Evolutionary conservation across 2,113 vertebrate species (phyloP).

Genomic region (Mus pahari): DNA sequence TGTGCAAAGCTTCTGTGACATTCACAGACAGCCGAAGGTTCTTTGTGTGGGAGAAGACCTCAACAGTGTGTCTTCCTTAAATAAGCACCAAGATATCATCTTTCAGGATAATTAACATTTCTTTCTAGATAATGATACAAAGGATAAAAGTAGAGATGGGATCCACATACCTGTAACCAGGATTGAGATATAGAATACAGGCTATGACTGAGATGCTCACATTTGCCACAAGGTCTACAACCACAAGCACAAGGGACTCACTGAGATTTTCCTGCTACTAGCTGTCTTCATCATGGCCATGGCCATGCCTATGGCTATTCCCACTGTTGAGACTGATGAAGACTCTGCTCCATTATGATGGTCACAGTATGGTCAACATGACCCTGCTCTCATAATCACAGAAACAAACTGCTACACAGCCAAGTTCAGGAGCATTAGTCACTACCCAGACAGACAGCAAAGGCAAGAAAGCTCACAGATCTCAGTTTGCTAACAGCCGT

Average conservation of each 20-base stretch:
- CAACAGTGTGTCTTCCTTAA: slow-evolving; percentile 87
- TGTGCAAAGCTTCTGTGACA: slow-evolving; percentile 90
- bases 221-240: slow-evolving; percentile 95
- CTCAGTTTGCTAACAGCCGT: slow-evolving; percentile 94
- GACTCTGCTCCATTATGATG: slow-evolving; percentile 91
- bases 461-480: slow-evolving; percentile 91
- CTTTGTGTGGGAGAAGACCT: slow-evolving; percentile 84
- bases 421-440: slow-evolving; percentile 89
- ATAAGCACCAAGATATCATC: slow-evolving; percentile 92
- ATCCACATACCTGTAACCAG: slow-evolving; percentile 92
- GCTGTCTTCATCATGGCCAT: neutral
- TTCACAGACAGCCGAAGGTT: slow-evolving; percentile 88
- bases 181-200: slow-evolving; percentile 92
- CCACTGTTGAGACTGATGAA: slow-evolving; percentile 91
- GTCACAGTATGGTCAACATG: slow-evolving; percentile 94
- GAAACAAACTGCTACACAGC: slow-evolving; percentile 89
- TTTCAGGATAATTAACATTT: slow-evolving; percentile 89
- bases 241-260: slow-evolving; percentile 92
- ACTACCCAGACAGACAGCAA: slow-evolving; percentile 95
- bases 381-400: slow-evolving; percentile 89
- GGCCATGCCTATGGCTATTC: slow-evolving; percentile 6
- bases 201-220: slow-evolving; percentile 90
- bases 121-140: slow-evolving; percentile 90
- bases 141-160: slow-evolving; percentile 95
- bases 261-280: slow-evolving; percentile 85